phyloP scores from a whole-genome alignment of 2,113 vertebrate species.

The Hirundichthys speculiger region DNA sequence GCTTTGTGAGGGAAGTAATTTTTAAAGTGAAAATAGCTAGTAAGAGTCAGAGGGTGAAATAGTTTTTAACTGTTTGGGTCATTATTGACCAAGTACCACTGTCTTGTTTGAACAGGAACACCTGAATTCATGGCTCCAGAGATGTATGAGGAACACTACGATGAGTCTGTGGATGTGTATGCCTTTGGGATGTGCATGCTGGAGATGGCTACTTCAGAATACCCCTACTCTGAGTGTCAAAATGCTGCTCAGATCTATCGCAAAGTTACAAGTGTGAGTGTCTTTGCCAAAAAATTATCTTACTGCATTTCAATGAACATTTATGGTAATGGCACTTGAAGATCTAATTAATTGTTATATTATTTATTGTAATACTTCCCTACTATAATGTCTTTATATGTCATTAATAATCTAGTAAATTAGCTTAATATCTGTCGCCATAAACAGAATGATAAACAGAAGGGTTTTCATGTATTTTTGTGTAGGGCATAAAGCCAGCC shows the following conservation, averaged over 20 bases:
- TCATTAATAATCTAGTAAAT: too few relatives aligned
- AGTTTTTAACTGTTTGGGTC: slow-evolving; percentile 22
- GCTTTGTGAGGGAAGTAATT: too few relatives aligned
- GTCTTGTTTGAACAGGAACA: slow-evolving; percentile 81
- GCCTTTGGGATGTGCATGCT: slow-evolving; percentile 97
- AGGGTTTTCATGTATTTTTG: slow-evolving; percentile 20
- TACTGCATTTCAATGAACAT: background rate
- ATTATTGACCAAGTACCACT: slow-evolving; percentile 2
- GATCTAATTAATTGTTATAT: background rate
- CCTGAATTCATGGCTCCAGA: slow-evolving; percentile 96
- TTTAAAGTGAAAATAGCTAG: slow-evolving; percentile 11
- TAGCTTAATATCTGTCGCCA: too few relatives aligned
- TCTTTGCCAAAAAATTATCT: background rate
- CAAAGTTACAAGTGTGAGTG: slow-evolving; percentile 95
- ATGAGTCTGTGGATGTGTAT: slow-evolving; percentile 93
- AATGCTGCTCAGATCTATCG: slow-evolving; percentile 96
- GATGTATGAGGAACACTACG: slow-evolving; percentile 96
- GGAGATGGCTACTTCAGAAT: slow-evolving; percentile 95
- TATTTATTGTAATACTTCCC: background rate
- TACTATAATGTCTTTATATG: background rate
- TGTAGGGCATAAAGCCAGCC: slow-evolving; percentile 93
- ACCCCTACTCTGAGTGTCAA: slow-evolving; percentile 94
- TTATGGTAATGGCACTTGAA: background rate
- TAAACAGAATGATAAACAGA: too few relatives aligned
- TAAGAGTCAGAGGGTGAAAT: slow-evolving; percentile 1